Evolutionary conservation across 2,113 vertebrate species (phyloP).

Genomic region (Dasypus novemcinctus): DNA sequence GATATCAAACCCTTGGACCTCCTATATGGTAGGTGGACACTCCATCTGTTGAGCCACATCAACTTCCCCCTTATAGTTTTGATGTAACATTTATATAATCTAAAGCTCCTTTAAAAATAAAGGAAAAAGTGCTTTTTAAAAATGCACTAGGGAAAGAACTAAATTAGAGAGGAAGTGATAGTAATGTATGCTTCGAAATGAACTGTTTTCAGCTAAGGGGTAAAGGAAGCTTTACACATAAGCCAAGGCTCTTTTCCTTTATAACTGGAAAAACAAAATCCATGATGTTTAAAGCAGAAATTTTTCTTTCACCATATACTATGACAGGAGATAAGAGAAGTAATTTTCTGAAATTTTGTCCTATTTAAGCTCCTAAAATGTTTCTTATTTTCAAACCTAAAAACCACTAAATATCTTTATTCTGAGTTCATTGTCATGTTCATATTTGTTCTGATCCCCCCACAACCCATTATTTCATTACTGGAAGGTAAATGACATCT

Average conservation of each 20-base stretch:
- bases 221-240: neutral
- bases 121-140: too few relatives aligned
- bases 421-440: neutral
- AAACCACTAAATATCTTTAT: neutral
- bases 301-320: conserved; percentile 20
- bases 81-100: too few relatives aligned
- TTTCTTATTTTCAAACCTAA: conserved; percentile 30
- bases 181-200: neutral
- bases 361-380: neutral
- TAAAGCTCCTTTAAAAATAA: too few relatives aligned
- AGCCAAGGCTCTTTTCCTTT: neutral
- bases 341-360: conserved; percentile 14
- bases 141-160: neutral
- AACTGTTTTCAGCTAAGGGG: neutral
- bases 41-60: too few relatives aligned
- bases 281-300: neutral
- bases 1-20: too few relatives aligned
- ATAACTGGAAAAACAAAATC: neutral
- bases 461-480: neutral
- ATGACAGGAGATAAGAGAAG: neutral
- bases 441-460: neutral
- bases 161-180: neutral
- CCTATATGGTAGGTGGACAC: too few relatives aligned
- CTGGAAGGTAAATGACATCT: neutral
- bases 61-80: too few relatives aligned